These are phyloP conservation scores for Gorsachius magnificus DNA, from an alignment of 2,797 vertebrate species.

Conservation along the genomic window DNA sequence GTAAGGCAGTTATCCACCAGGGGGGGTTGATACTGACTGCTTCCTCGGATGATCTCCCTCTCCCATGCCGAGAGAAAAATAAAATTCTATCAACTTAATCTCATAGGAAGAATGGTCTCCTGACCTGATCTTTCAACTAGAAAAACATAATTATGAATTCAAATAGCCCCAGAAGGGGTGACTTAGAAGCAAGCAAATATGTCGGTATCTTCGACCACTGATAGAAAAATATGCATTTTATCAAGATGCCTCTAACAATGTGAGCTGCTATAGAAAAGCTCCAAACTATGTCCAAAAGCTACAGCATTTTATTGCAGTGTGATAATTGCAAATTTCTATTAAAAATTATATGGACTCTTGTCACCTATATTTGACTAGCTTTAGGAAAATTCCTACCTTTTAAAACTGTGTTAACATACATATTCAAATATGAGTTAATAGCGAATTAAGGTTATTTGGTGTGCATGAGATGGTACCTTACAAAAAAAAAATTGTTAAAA, in stretches of 20 bases:
- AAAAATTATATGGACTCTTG: neutral
- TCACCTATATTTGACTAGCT: neutral
- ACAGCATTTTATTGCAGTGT: neutral
- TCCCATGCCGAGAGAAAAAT: neutral
- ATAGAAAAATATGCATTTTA: neutral
- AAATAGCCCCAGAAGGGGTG: neutral
- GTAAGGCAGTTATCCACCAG: constrained; percentile 28
- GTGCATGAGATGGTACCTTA: neutral
- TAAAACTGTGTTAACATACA: neutral
- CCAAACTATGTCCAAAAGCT: neutral
- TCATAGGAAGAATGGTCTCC: constrained; percentile 17
- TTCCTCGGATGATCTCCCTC: neutral
- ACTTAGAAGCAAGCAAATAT: neutral
- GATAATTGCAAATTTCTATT: neutral
- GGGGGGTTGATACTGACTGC: neutral
- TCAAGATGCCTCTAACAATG: neutral
- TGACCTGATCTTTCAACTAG: neutral
- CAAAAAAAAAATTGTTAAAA: neutral
- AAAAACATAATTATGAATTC: neutral
- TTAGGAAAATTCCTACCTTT: neutral
- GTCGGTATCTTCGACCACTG: neutral
- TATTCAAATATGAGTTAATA: neutral
- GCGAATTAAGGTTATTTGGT: neutral
- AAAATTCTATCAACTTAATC: neutral
- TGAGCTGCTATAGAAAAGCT: neutral